Base-by-base conservation (phyloP, 2,888 invertebrate genomes). In the Eupithecia pulchellata region DNA sequence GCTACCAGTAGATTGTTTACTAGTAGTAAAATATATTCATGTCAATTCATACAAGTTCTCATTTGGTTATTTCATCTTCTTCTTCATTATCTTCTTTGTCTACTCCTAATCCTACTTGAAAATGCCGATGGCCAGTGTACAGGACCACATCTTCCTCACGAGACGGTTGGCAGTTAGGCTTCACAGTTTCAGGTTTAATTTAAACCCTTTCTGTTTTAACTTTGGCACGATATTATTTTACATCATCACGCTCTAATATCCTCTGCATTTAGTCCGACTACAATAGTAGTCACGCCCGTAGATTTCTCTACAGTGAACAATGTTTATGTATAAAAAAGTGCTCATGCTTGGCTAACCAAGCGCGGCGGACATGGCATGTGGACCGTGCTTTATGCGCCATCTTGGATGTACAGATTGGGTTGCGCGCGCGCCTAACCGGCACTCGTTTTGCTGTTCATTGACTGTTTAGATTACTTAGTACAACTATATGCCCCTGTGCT, bases 231-330 rank as follows among this genome's bases (percentile, higher is more conserved):
- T 82, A 84, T 87, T 87, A 89, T 90, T 89, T 88, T 88, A 89
- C 87, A 85, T 88, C 86, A 91, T 87, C 91, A 92, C 90, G 93
- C 92, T 93, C 93, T 93, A 85, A 91, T 93, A 93, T 93, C 85
- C 89, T 84, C 89, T 79, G 84, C 85, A 86, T 91, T 91, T 91
- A 89, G 88, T 86, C 85, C 84, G 86, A 86, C 82, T 87, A 90
- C 89, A 91, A 93, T 92, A 91, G 81, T 88, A 88, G 93, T 92
- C 91, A 92, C 93, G 93, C 91, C 88, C 89, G 92, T 86, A 92
- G 93, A 91, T 93, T 93, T 93, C 92, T 91, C 92, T 91, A 87
- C 90, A 84, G 90, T 89, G 92, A 91, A 92, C 93, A 93, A 92
- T 93, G 92, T 93, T 92, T 91, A 91, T 92, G 90, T 91, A 90